Percentiles rank a stretch among this genome's conserved stretches.
Conservation (phyloP, 30 jellyfish, hydroid and myxozoan genomes). For the Phacellophora camtschatica region DNA sequence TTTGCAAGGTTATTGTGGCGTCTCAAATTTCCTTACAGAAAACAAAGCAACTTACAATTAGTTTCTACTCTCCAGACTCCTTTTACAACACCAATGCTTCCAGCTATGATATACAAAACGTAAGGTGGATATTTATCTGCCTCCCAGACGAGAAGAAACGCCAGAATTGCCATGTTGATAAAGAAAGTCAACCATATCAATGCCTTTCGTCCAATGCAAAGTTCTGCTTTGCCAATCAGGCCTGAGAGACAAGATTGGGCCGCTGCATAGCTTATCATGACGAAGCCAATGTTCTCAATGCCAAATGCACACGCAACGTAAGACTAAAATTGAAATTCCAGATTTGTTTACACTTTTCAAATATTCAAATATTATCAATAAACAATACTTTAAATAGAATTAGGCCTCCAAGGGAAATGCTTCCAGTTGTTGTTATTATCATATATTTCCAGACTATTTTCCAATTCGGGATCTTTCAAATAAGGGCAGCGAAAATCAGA, state of each 20-base stretch:
- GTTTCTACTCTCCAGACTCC: slow-evolving; percentile 16
- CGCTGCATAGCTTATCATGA: neutral
- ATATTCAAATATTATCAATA: no score
- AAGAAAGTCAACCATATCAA: neutral
- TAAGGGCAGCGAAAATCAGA: no score
- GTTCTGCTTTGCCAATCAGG: slow-evolving; percentile 18
- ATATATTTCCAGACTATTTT: no score
- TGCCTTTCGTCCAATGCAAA: slow-evolving; percentile 22
- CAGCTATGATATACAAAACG: slow-evolving; percentile 7
- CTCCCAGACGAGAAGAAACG: slow-evolving; percentile 8
- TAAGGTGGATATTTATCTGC: slow-evolving; percentile 2
- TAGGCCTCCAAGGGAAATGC: no score
- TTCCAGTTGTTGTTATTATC: no score
- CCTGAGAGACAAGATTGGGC: slow-evolving; percentile 5
- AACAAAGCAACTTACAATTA: slow-evolving; percentile 26
- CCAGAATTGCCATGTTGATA: neutral
- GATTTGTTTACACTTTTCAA: neutral
- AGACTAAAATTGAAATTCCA: slow-evolving; percentile 18
- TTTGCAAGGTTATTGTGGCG: no score
- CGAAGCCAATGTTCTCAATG: slow-evolving; percentile 39
- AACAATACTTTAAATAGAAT: no score
- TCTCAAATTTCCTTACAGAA: no score
- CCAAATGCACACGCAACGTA: slow-evolving; percentile 51
- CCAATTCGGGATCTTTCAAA: no score
- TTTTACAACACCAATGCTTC: neutral